Percentiles rank a stretch among this genome's conserved stretches.
phyloP scores from a whole-genome alignment of 2,797 vertebrate species.

The Salarias fasciatus region DNA sequence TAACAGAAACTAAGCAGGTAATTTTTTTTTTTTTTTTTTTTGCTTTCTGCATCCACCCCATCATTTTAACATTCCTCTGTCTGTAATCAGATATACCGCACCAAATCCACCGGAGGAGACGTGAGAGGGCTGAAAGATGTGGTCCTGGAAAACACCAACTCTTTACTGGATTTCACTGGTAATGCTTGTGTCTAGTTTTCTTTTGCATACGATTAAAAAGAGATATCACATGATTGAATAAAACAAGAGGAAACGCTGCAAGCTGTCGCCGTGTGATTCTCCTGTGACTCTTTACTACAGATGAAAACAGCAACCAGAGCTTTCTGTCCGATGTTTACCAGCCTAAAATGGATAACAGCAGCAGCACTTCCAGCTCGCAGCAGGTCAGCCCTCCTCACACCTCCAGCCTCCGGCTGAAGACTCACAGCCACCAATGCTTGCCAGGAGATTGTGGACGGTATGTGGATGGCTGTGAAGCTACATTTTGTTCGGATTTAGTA shows the following conservation, averaged over 20 bases:
- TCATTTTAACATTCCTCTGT: conserved; percentile 3
- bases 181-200: conserved; percentile 43
- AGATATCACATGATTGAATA: neutral
- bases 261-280: neutral
- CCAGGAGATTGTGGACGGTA: conserved; percentile 95
- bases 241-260: neutral
- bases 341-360: conserved; percentile 96
- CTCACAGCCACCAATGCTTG: conserved; percentile 95
- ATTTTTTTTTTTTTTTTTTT: neutral
- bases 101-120: conserved; percentile 86
- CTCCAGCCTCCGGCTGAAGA: conserved; percentile 91
- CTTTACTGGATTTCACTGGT: conserved; percentile 97
- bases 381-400: conserved; percentile 90
- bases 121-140: conserved; percentile 89
- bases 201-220: neutral
- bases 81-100: conserved; percentile 90
- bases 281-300: conserved; percentile 71
- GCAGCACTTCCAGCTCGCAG: conserved; percentile 94
- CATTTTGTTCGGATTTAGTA: neutral
- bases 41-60: neutral
- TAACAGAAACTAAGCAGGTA: conserved; percentile 96
- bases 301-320: conserved; percentile 99
- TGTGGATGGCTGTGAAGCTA: conserved; percentile 27
- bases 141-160: conserved; percentile 89
- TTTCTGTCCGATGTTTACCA: conserved; percentile 95